Percentiles rank a stretch among this genome's conserved stretches.
Conservation (phyloP, 2,888 invertebrate genomes). For the Xestoiulus laeticollis region DNA sequence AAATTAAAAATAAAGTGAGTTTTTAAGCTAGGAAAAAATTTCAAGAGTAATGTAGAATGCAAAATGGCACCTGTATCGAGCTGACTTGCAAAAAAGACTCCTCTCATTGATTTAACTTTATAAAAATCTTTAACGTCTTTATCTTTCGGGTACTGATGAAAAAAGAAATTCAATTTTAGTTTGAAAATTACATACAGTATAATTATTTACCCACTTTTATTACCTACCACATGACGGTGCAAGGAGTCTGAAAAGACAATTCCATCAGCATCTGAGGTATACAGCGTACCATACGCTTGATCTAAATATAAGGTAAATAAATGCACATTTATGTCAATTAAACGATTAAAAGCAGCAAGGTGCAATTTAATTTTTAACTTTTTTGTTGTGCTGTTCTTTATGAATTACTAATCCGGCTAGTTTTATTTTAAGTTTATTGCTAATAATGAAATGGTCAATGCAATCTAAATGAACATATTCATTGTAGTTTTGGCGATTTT, state of each 20-base stretch:
- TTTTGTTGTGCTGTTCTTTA: too few species aligned
- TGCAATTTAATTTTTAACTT: too few species aligned
- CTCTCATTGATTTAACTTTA: slow-evolving; percentile 54
- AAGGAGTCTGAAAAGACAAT: slow-evolving; percentile 54
- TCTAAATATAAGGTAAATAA: slow-evolving; percentile 31
- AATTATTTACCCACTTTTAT: not conserved
- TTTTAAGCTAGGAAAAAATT: too few species aligned
- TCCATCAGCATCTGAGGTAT: slow-evolving; percentile 54
- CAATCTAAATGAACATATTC: not conserved
- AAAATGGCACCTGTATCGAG: slow-evolving; percentile 34
- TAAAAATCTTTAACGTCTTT: slow-evolving; percentile 53
- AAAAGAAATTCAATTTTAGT: not conserved
- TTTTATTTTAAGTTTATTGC: too few species aligned
- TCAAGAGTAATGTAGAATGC: too few species aligned
- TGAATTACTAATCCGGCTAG: too few species aligned
- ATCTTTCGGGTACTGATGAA: slow-evolving; percentile 50
- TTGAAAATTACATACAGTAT: not conserved
- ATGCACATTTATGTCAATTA: too few species aligned
- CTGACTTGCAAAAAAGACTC: slow-evolving; percentile 54
- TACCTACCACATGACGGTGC: slow-evolving; percentile 47
- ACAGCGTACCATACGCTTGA: slow-evolving; percentile 51
- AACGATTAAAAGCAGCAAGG: too few species aligned
- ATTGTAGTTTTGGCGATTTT: not conserved
- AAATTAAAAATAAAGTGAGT: not conserved
- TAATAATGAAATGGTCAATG: not conserved